Conservation (phyloP, 1,140 invertebrate genomes). For the Lepidurus packardi region DNA sequence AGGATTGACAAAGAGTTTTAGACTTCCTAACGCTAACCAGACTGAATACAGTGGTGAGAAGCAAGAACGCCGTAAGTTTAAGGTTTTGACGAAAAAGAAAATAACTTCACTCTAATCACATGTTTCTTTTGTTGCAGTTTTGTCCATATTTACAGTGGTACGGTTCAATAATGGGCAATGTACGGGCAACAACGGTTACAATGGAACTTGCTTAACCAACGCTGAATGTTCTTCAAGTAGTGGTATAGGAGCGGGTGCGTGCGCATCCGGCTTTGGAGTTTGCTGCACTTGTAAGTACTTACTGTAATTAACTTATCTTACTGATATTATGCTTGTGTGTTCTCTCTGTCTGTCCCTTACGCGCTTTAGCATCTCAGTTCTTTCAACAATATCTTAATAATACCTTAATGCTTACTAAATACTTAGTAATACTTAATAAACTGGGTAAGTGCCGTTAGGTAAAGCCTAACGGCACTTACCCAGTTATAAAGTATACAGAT, state of each 20-base stretch:
- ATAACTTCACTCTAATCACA: not conserved
- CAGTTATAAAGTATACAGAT: too few species aligned
- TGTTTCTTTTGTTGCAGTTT: conserved; percentile 22
- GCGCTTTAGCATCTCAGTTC: too few species aligned
- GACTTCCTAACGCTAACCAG: not conserved
- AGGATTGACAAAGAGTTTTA: not conserved
- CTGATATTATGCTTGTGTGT: too few species aligned
- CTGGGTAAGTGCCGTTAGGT: too few species aligned
- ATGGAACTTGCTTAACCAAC: conserved; percentile 42
- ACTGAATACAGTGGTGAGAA: not conserved
- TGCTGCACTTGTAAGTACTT: conserved; percentile 41
- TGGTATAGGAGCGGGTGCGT: conserved; percentile 38
- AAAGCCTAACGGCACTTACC: too few species aligned
- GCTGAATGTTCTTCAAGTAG: conserved; percentile 39
- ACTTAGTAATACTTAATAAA: too few species aligned
- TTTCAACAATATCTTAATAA: too few species aligned
- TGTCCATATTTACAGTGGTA: conserved; percentile 32
- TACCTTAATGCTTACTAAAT: too few species aligned
- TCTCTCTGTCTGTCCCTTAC: too few species aligned
- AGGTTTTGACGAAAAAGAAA: not conserved
- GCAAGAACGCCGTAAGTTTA: not conserved
- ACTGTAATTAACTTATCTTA: too few species aligned
- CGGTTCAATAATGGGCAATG: conserved; percentile 33
- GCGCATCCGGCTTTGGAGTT: conserved; percentile 41
- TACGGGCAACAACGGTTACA: conserved; percentile 29